Evolutionary conservation across 2,113 vertebrate species (phyloP).

Genomic region (Alligator sinensis): DNA sequence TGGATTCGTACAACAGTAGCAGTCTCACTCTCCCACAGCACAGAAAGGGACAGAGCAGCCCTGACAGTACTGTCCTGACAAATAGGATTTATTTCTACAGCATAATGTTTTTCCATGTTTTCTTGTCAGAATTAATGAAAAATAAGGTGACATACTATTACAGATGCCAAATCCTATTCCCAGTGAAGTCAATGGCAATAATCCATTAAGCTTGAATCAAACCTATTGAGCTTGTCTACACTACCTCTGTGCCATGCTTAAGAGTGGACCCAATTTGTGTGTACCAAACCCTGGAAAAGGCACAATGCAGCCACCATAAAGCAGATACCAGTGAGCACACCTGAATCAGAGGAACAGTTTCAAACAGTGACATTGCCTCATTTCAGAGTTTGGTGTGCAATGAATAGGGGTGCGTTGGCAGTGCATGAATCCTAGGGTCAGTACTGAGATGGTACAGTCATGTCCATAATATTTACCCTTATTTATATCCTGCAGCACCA

Average conservation of each 20-base stretch:
- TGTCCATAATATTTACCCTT: background rate
- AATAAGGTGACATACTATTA: background rate
- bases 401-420: too few relatives aligned
- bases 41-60: background rate
- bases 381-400: too few relatives aligned
- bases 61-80: background rate
- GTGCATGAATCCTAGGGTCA: background rate
- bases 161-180: background rate
- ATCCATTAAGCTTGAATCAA: background rate
- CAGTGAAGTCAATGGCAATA: background rate
- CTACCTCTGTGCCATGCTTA: too few relatives aligned
- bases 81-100: background rate
- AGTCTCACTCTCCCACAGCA: background rate
- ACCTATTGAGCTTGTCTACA: too few relatives aligned
- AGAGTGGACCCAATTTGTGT: too few relatives aligned
- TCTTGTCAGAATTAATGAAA: background rate
- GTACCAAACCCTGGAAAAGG: too few relatives aligned
- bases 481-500: background rate
- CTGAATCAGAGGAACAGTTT: too few relatives aligned
- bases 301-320: too few relatives aligned
- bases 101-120: background rate
- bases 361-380: too few relatives aligned
- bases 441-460: background rate
- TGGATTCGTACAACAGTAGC: background rate
- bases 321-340: too few relatives aligned